Conservation (phyloP, 2,888 invertebrate species). For the Entomobrya multifasciata region DNA sequence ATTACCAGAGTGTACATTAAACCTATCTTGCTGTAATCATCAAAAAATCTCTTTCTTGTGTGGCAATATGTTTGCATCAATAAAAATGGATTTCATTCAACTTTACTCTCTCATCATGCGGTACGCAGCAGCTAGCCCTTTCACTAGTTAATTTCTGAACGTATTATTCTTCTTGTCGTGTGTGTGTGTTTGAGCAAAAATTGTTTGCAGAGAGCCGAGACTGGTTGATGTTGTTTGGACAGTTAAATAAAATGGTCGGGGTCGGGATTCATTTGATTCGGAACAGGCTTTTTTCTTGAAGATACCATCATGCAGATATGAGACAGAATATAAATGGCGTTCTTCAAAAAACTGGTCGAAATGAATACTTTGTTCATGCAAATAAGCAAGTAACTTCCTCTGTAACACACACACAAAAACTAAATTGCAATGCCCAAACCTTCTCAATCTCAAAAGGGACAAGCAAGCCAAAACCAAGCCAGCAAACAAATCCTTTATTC, state of each 20-base stretch:
- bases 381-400: not conserved
- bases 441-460: not conserved
- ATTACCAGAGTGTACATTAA: no score
- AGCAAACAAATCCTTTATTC: not conserved
- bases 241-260: constrained; percentile 14
- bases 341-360: constrained; percentile 37
- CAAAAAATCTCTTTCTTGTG: constrained; percentile 20
- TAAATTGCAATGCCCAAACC: not conserved
- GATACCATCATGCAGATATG: not conserved
- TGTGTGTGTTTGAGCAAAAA: not conserved
- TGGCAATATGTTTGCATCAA: not conserved
- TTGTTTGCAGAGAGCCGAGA: not conserved
- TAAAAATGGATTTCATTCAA: constrained; percentile 17
- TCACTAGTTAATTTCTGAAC: not conserved
- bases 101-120: not conserved
- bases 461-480: not conserved
- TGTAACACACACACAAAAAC: constrained; percentile 11
- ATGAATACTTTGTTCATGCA: constrained; percentile 25
- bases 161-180: not conserved
- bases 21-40: not conserved
- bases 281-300: constrained; percentile 14
- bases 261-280: constrained; percentile 3
- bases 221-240: constrained; percentile 27
- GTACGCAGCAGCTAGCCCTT: not conserved
- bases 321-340: constrained; percentile 18